Conservation (phyloP, 2,113 vertebrate species). For the Pituophis catenifer region DNA sequence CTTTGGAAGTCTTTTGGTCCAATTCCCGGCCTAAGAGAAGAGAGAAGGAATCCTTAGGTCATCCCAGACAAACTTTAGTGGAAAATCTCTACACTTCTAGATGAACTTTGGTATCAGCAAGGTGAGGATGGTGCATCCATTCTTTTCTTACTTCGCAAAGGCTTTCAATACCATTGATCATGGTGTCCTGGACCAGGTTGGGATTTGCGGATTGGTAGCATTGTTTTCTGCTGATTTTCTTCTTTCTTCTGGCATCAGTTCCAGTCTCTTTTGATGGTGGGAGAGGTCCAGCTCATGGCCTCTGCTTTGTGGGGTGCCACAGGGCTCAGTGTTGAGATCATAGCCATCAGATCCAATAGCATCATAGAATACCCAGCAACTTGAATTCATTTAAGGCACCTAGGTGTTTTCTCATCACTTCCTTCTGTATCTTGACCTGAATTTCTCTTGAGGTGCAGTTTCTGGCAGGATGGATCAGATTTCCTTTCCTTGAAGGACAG, state of each 20-base stretch:
- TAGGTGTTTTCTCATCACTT: background rate
- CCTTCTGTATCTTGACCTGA: background rate
- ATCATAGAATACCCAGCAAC: background rate
- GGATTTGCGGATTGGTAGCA: background rate
- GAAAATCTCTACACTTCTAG: background rate
- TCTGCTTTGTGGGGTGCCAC: background rate
- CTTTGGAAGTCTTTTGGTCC: background rate
- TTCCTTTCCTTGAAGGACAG: background rate
- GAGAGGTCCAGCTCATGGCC: background rate
- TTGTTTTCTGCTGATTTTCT: background rate
- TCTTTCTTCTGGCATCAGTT: background rate
- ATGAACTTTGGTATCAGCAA: background rate
- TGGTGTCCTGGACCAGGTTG: background rate
- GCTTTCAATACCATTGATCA: background rate
- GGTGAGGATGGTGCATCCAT: background rate
- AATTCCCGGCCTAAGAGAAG: background rate
- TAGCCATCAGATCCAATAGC: background rate
- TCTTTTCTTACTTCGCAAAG: background rate
- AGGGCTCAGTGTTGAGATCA: background rate
- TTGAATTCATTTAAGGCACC: background rate
- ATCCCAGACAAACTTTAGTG: background rate
- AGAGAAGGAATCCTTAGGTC: background rate
- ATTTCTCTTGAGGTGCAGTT: background rate
- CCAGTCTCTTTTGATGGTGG: background rate
- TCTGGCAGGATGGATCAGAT: background rate